A percentile compares a stretch with the other conserved stretches of the same genome.
Conservation (phyloP, 1,140 invertebrate genomes). For the Cryptotermes secundus region DNA sequence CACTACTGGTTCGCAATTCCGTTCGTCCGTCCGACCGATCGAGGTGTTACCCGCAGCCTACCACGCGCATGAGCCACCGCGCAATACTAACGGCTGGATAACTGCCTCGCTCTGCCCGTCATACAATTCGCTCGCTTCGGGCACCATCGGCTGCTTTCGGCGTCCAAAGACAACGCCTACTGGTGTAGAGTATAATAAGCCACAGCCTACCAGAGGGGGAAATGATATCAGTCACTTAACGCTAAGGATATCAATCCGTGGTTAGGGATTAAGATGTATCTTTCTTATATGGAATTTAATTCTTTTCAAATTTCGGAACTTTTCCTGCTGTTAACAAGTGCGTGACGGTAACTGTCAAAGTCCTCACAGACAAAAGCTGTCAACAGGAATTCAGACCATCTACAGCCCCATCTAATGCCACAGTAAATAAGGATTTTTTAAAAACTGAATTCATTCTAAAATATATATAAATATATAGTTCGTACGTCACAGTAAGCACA, state of each 20-base stretch:
- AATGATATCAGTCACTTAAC: background rate
- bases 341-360: too few species aligned
- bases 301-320: too few species aligned
- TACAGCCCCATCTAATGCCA: too few species aligned
- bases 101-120: background rate
- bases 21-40: background rate
- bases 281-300: too few species aligned
- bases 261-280: too few species aligned
- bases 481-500: too few species aligned
- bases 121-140: background rate
- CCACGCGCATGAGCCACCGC: background rate
- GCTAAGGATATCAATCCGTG: background rate
- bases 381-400: too few species aligned
- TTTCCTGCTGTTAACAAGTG: too few species aligned
- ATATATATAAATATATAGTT: too few species aligned
- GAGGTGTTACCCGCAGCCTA: background rate
- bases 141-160: background rate
- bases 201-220: constrained; percentile 8
- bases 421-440: too few species aligned
- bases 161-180: background rate
- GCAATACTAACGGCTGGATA: background rate
- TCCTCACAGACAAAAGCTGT: too few species aligned
- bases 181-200: constrained; percentile 12
- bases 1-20: background rate
- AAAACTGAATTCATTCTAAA: too few species aligned